These are phyloP conservation scores for Acrobasis consociella DNA, from an alignment of 2,888 invertebrate species.

Conservation along the genomic window DNA sequence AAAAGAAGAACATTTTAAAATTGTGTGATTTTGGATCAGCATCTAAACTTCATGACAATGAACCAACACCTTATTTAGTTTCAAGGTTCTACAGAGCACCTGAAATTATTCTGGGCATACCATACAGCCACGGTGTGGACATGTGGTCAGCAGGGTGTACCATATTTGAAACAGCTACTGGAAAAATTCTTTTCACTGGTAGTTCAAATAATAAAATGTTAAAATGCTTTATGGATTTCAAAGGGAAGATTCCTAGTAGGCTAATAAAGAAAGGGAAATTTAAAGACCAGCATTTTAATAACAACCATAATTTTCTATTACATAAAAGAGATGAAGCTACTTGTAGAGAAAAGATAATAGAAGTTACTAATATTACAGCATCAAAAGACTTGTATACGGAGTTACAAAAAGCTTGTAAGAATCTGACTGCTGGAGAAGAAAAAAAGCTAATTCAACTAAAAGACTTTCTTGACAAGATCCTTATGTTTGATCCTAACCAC, in stretches of 20 bases:
- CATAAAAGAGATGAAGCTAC: slow-evolving; percentile 99
- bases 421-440: slow-evolving; percentile 91
- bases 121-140: slow-evolving; percentile 97
- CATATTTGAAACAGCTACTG: slow-evolving; percentile 98
- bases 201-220: slow-evolving; percentile 99
- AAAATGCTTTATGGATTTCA: slow-evolving; percentile 98
- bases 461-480: slow-evolving; percentile 95
- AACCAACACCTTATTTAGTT: slow-evolving; percentile 98
- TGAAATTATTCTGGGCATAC: slow-evolving; percentile 98
- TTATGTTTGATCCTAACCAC: slow-evolving; percentile 94
- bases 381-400: slow-evolving; percentile 94
- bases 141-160: slow-evolving; percentile 99
- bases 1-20: slow-evolving; percentile 97
- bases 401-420: slow-evolving; percentile 90
- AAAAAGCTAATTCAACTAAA: slow-evolving; percentile 95
- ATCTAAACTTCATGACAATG: slow-evolving; percentile 94
- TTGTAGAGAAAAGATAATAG: slow-evolving; percentile 97
- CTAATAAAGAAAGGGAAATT: slow-evolving; percentile 96
- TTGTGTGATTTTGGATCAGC: slow-evolving; percentile 99
- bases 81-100: slow-evolving; percentile 99
- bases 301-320: slow-evolving; percentile 96
- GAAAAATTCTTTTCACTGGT: slow-evolving; percentile 98
- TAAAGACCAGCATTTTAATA: slow-evolving; percentile 98
- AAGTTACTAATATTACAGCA: slow-evolving; percentile 92
- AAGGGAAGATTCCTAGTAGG: slow-evolving; percentile 98